These are phyloP conservation scores for Montifringilla adamsi DNA, from an alignment of 2,113 vertebrate genomes.

Conservation along the genomic window DNA sequence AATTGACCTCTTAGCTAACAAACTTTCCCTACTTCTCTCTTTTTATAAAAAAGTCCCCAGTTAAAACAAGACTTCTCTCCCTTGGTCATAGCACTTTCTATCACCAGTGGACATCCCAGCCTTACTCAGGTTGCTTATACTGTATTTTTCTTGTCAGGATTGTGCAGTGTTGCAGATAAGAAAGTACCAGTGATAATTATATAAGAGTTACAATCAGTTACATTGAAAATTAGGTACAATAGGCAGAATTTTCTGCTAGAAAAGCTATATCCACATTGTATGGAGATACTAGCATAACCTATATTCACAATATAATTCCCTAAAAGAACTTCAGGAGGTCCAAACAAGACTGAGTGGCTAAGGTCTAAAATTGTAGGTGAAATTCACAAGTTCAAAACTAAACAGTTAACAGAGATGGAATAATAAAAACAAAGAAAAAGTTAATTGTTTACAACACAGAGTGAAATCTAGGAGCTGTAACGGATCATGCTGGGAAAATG, in stretches of 20 bases:
- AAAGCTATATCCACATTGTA: neutral
- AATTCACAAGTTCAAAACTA: neutral
- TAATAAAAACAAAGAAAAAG: neutral
- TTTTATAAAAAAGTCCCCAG: neutral
- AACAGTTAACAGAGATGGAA: neutral
- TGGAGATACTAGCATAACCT: neutral
- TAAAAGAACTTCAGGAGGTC: neutral
- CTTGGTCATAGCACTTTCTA: neutral
- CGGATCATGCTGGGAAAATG: neutral
- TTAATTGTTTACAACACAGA: neutral
- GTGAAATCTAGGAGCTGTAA: neutral
- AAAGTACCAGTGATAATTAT: neutral
- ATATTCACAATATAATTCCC: neutral
- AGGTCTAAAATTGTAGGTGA: neutral
- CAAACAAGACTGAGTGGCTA: neutral
- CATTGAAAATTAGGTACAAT: constrained; percentile 7
- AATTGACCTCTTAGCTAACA: neutral
- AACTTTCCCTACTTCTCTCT: neutral
- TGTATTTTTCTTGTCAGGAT: neutral
- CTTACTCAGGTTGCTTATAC: neutral
- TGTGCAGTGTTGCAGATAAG: constrained; percentile 19
- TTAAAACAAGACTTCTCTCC: neutral
- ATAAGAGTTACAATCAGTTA: constrained; percentile 26
- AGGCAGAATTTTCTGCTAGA: neutral
- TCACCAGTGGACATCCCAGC: neutral